Evolutionary conservation across 2,888 invertebrate genomes (phyloP).

Genomic region (Scaptomyza cyrtandrae): DNA sequence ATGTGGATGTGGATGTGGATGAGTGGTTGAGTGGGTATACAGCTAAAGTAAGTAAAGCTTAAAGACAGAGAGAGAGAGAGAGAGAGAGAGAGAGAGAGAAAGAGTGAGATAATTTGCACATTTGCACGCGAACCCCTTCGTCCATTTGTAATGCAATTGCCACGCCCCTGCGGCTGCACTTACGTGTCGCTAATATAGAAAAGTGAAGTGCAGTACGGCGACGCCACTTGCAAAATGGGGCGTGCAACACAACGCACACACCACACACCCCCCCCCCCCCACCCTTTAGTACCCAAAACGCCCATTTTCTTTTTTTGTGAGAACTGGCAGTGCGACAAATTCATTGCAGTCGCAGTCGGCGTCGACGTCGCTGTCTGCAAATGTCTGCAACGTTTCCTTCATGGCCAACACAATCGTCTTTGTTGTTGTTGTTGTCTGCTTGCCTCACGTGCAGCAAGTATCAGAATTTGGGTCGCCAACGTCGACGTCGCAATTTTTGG

Average conservation of each 20-base stretch:
- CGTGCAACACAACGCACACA: too few relatives aligned
- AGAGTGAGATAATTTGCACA: constrained; percentile 32
- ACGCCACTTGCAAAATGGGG: constrained; percentile 67
- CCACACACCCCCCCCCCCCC: neutral
- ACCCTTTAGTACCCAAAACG: neutral
- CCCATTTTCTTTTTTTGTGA: constrained; percentile 27
- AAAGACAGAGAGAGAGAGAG: too few relatives aligned
- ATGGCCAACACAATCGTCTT: constrained; percentile 50
- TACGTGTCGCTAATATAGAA: constrained; percentile 74
- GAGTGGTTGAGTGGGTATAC: neutral
- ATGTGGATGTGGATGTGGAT: neutral
- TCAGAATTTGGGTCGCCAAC: constrained; percentile 68
- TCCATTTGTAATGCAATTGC: constrained; percentile 68
- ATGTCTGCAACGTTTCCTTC: constrained; percentile 56
- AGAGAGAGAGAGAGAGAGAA: too few relatives aligned
- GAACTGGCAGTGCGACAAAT: constrained; percentile 64
- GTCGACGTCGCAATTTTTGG: constrained; percentile 69
- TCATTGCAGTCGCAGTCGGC: constrained; percentile 57
- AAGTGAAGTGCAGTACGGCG: constrained; percentile 68
- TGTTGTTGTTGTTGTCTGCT: constrained; percentile 34
- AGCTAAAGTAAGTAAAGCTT: too few relatives aligned
- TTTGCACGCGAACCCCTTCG: constrained; percentile 26
- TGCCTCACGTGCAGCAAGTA: constrained; percentile 56
- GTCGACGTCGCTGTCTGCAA: constrained; percentile 25
- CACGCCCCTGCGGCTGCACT: constrained; percentile 73